These are phyloP conservation scores for Lepilemur ruficaudatus DNA, from an alignment of 2,797 vertebrate species.

Conservation along the genomic window DNA sequence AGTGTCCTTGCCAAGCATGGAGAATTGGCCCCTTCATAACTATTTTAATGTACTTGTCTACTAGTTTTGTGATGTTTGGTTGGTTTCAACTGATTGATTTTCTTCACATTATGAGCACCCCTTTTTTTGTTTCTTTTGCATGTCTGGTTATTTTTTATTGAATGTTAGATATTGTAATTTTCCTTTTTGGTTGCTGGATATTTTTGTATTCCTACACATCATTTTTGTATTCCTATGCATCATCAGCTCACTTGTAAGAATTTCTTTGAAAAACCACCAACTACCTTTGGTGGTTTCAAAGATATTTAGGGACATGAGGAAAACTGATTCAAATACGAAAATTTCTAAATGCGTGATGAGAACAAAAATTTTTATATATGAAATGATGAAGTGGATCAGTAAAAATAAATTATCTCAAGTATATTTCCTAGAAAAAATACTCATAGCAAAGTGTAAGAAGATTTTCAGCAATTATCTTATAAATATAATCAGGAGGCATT, in stretches of 20 bases:
- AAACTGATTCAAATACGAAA: neutral
- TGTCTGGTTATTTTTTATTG: neutral
- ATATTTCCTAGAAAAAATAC: neutral
- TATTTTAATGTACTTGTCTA: no score
- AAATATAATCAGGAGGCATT: neutral
- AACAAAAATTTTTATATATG: neutral
- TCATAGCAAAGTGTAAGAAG: neutral
- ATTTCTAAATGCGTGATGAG: neutral
- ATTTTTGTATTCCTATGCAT: neutral
- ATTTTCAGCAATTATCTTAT: neutral
- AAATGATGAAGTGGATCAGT: no score
- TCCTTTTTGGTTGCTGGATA: neutral
- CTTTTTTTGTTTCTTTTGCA: neutral
- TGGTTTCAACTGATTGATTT: neutral
- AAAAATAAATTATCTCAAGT: neutral
- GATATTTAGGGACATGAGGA: neutral
- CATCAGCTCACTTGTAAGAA: neutral
- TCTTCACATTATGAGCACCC: neutral
- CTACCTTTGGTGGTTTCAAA: neutral
- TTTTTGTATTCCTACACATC: neutral
- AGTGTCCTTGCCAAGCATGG: conserved; percentile 85
- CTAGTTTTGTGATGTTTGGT: neutral
- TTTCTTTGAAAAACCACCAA: neutral
- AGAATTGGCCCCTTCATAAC: conserved; percentile 82
- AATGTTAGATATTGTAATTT: neutral